Conservation (phyloP, 2,113 vertebrate genomes). For the rat (Rattus norvegicus) region GRCr8 NC_086035.1:13956001-13956500, state of each 20-base stretch:
- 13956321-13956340: background rate
- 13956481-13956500: background rate
- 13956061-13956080: background rate
- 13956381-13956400: background rate
- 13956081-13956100: background rate
- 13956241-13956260: background rate
- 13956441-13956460: background rate
- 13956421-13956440: background rate
- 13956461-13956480: background rate
- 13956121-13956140: background rate
- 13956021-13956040: background rate
- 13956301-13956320: background rate
- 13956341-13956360: background rate
- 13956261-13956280: background rate
- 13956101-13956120: background rate
- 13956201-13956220: background rate
- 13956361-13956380: background rate
- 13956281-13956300: background rate
- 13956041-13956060: background rate
- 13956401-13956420: background rate
- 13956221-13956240: background rate
- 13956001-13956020: too few relatives aligned
- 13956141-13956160: conserved; percentile 3
- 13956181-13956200: background rate
- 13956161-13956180: conserved; percentile 7